Conservation (phyloP, 2,113 vertebrate genomes). For the Gopherus flavomarginatus region DNA sequence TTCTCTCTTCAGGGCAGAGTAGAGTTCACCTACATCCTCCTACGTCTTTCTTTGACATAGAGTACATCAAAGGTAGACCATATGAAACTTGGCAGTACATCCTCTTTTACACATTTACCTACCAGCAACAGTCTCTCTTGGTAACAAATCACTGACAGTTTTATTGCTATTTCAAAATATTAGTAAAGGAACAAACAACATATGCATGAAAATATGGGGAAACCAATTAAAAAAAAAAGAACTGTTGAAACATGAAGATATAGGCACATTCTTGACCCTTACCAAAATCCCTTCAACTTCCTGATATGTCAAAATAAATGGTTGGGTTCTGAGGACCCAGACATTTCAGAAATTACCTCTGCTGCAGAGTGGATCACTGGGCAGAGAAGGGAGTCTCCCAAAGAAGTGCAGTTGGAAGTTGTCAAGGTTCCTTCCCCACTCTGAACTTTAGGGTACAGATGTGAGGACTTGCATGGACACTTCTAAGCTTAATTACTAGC, state of each 20-base stretch:
- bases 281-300: background rate
- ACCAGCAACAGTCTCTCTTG: background rate
- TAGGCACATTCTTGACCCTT: background rate
- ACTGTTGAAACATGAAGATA: background rate
- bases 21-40: background rate
- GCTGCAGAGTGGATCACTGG: background rate
- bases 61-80: background rate
- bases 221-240: background rate
- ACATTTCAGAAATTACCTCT: background rate
- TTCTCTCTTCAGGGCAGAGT: background rate
- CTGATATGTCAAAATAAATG: background rate
- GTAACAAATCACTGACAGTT: rapidly evolving
- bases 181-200: background rate
- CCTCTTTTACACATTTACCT: background rate
- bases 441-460: too few species aligned
- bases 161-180: background rate
- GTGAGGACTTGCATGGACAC: too few species aligned
- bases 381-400: background rate
- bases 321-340: background rate
- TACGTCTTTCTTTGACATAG: rapidly evolving
- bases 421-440: too few species aligned
- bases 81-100: background rate
- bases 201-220: background rate
- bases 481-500: too few species aligned
- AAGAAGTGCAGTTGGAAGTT: background rate